phyloP scores from a whole-genome alignment of 2,888 invertebrate species.

The Drosophila atroscutellata region DNA sequence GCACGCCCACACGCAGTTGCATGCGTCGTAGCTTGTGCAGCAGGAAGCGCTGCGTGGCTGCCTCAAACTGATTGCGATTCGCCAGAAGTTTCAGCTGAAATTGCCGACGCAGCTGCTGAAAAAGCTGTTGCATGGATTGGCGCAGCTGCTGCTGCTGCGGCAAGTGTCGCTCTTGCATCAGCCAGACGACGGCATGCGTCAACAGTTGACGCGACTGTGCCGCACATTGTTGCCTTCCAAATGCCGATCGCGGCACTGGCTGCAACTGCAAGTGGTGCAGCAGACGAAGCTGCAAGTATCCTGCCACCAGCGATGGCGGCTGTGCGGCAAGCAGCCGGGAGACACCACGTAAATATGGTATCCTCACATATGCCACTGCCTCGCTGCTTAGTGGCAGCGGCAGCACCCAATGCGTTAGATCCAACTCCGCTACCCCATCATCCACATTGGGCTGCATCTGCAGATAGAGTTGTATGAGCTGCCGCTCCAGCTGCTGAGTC shows the following conservation, averaged over 20 bases:
- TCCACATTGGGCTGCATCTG: background rate
- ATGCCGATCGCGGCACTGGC: background rate
- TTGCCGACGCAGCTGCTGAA: constrained; percentile 42
- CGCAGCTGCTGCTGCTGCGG: background rate
- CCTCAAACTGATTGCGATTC: constrained; percentile 50
- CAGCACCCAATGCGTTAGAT: constrained; percentile 41
- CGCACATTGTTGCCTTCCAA: constrained; percentile 46
- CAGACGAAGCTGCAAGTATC: constrained; percentile 46
- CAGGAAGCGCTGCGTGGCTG: constrained; percentile 19
- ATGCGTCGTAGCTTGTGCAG: constrained; percentile 46
- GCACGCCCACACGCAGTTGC: constrained; percentile 49
- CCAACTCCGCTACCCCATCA: background rate
- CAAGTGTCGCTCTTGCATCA: constrained; percentile 38
- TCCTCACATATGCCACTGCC: background rate
- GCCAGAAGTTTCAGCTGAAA: constrained; percentile 29
- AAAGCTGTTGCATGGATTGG: constrained; percentile 43
- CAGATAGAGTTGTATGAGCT: background rate
- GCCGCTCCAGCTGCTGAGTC: constrained; percentile 28
- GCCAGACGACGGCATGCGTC: constrained; percentile 59
- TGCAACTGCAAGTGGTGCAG: constrained; percentile 20
- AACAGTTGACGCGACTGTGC: constrained; percentile 49
- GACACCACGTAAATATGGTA: constrained; percentile 4
- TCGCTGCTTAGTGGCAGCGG: constrained; percentile 17
- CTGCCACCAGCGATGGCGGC: constrained; percentile 10
- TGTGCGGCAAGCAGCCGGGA: background rate